These are phyloP conservation scores for Pseudococcus longispinus DNA, from an alignment of 2,888 invertebrate species.

Conservation along the genomic window DNA sequence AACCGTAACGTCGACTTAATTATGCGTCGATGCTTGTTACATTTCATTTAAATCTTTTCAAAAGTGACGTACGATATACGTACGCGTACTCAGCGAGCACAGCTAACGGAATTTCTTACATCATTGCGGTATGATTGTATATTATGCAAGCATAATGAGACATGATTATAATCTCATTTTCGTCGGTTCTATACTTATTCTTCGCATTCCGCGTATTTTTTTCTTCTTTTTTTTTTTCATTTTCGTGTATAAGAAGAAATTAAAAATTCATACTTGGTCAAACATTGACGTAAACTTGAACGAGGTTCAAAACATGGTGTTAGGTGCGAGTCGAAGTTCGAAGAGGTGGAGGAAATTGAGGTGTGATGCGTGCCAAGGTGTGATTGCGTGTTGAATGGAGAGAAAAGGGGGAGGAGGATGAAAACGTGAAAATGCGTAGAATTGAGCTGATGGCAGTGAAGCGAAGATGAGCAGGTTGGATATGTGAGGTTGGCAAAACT, in stretches of 20 bases:
- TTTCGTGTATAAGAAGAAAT: constrained; percentile 3
- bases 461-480: neutral
- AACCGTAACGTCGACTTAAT: constrained; percentile 21
- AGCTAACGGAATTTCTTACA: constrained; percentile 27
- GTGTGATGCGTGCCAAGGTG: neutral
- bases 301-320: neutral
- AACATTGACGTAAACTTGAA: constrained; percentile 16
- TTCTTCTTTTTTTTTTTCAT: neutral
- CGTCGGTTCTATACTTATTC: neutral
- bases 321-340: neutral
- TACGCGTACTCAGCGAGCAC: neutral
- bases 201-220: neutral
- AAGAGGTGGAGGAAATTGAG: neutral
- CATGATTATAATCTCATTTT: constrained; percentile 37
- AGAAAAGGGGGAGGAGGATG: neutral
- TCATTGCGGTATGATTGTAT: neutral
- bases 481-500: neutral
- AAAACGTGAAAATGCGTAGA: neutral
- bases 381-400: neutral
- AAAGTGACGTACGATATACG: neutral
- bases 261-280: constrained; percentile 35
- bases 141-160: constrained; percentile 21
- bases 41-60: constrained; percentile 34
- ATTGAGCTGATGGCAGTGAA: neutral
- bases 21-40: constrained; percentile 13